These are phyloP conservation scores for Eueremaeus valkanovi DNA, from an alignment of 2,888 invertebrate species.

Conservation along the genomic window DNA sequence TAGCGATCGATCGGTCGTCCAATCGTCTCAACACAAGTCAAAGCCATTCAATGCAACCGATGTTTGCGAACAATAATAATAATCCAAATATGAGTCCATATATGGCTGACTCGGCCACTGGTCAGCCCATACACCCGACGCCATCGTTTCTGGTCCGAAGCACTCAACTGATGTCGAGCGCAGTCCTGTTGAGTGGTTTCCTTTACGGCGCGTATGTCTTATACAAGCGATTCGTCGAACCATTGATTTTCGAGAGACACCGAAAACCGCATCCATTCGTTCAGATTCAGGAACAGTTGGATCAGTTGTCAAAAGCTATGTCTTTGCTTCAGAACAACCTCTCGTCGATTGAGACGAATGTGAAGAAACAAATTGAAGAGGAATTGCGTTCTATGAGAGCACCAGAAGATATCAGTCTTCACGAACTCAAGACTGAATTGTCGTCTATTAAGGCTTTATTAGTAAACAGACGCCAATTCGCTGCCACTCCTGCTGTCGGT, in stretches of 20 bases:
- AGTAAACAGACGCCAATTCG: slow-evolving; percentile 40
- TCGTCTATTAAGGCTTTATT: slow-evolving; percentile 41
- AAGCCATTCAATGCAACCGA: neutral
- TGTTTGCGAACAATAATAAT: neutral
- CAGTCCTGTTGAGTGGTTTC: slow-evolving; percentile 33
- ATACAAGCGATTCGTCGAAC: slow-evolving; percentile 39
- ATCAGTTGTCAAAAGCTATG: slow-evolving; percentile 29
- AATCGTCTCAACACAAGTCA: neutral
- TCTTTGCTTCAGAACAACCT: slow-evolving; percentile 16
- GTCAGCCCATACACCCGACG: neutral
- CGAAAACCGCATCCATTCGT: slow-evolving; percentile 24
- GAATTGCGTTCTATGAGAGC: neutral
- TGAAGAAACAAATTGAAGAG: slow-evolving; percentile 27
- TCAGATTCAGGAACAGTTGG: slow-evolving; percentile 19
- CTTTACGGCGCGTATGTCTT: slow-evolving; percentile 40
- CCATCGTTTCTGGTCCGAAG: neutral
- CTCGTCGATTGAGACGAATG: slow-evolving; percentile 21
- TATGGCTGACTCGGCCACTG: neutral
- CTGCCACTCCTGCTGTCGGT: slow-evolving; percentile 32
- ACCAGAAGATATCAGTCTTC: slow-evolving; percentile 18
- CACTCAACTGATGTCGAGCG: neutral
- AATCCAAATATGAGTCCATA: neutral
- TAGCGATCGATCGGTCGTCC: slow-evolving; percentile 39
- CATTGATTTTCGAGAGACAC: slow-evolving; percentile 13
- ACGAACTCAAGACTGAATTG: slow-evolving; percentile 38